Conservation (phyloP, 2,797 vertebrate species). For the Catamblyrhynchus diadema region DNA sequence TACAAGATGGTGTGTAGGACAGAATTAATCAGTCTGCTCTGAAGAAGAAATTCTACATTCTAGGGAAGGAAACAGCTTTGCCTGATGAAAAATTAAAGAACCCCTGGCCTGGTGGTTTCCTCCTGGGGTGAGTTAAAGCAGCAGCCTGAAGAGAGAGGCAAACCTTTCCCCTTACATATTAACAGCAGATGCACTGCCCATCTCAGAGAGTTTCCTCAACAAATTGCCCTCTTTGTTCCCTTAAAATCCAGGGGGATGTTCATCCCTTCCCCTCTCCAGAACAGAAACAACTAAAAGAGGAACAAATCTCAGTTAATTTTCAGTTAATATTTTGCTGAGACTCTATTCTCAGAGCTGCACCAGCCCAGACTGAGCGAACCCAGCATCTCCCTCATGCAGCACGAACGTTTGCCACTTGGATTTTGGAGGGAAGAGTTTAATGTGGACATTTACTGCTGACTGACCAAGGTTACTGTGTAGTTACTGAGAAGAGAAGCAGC, state of each 20-base stretch:
- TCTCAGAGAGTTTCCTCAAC: neutral
- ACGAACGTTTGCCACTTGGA: neutral
- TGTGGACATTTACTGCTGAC: neutral
- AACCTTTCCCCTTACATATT: neutral
- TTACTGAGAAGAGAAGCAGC: neutral
- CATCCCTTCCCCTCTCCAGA: neutral
- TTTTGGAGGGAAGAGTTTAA: neutral
- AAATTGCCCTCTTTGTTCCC: neutral
- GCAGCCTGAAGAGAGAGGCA: neutral
- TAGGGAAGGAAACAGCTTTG: neutral
- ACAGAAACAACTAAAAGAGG: neutral
- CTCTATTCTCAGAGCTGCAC: neutral
- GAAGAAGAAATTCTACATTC: neutral
- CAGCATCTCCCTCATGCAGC: neutral
- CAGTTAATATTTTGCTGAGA: neutral
- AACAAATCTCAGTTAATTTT: neutral
- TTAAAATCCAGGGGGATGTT: neutral
- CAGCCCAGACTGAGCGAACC: neutral
- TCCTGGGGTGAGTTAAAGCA: neutral
- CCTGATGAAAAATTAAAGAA: conserved; percentile 50
- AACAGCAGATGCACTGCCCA: neutral
- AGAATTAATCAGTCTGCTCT: neutral
- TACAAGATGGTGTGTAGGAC: neutral
- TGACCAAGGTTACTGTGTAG: neutral
- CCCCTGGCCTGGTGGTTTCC: neutral